Conservation (phyloP, 1,140 invertebrate genomes). For the Oedothorax gibbosus region DNA sequence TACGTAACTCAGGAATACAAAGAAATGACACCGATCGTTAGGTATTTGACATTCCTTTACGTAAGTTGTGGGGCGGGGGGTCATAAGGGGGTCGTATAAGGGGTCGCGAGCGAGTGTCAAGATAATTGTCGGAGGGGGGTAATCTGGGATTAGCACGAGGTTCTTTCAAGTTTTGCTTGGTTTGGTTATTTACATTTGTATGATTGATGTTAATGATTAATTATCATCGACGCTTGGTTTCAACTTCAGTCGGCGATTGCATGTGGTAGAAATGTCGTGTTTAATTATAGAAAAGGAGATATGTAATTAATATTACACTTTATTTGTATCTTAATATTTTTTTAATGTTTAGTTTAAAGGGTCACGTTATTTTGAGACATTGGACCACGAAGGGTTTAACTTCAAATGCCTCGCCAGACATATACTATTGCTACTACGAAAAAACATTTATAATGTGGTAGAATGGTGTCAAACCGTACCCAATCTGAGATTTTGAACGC, state of each 20-base stretch:
- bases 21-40: constrained; percentile 10
- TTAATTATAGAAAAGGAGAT: not conserved
- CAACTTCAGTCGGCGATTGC: not conserved
- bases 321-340: not conserved
- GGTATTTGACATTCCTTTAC: constrained; percentile 5
- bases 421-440: too few species aligned
- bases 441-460: too few species aligned
- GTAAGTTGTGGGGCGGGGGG: not conserved
- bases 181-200: not conserved
- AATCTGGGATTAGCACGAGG: constrained; percentile 5
- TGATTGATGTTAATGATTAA: not conserved
- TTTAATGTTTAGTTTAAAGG: not conserved
- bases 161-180: constrained; percentile 3
- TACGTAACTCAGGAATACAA: constrained; percentile 19
- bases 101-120: constrained; percentile 21
- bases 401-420: too few species aligned
- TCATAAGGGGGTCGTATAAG: not conserved
- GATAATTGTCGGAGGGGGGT: constrained; percentile 13
- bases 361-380: not conserved
- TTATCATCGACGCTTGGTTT: not conserved
- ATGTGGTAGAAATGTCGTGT: not conserved
- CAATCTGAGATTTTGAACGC: not conserved
- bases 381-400: not conserved
- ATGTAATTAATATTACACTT: not conserved
- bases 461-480: too few species aligned